Evolutionary conservation across 2,888 invertebrate species (phyloP), one percentile per base, ranked within the genome.

Genomic region (Adela reaumurella): DNA sequence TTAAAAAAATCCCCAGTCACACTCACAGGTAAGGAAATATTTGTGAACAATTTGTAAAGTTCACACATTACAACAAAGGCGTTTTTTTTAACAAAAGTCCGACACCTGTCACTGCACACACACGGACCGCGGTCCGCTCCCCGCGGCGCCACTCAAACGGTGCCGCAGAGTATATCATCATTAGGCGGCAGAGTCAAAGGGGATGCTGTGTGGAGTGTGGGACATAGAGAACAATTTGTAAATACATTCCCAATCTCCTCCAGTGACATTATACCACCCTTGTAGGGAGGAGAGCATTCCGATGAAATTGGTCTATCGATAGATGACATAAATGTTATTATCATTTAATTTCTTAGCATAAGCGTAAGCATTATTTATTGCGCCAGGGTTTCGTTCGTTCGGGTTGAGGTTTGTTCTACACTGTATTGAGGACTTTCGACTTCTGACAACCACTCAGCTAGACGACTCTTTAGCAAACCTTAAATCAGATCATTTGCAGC

Each of bases 11-110:
- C 35, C 5, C 24, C 8, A 24, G 24, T 24, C 64, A 63, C 77
- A 76, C 77, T 24, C 64, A 63, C 77, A 76, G 77, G 77, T 77
- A 77, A 78, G 70, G 76, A 77, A 78, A 78, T 77, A 77, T 78
- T 77, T 78, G 74, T 68, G 76, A 76, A 72, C 74, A 68, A 71
- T 76, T 74, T 74, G 71, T 74, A 68, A 70, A 70, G 74, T 74
- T 76, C 77, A 76, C 77, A 76, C 77, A 68, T 76, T 74, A 74
- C 74, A 77, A 76, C 70, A 64, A 43, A 43, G 35, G 11, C 24
- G 4, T 24, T 24, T 24, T 24, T 24, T 24, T 35, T 35, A 14
- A 14, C 35, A 35, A 35, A 14, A 35, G 35, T 11, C 35, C 11
- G 35, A 35, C 35, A 35, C 35, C 35, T 35, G 35, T 35, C 35